phyloP scores from a whole-genome alignment of 2,888 invertebrate species.

The Diarsia rubi region DNA sequence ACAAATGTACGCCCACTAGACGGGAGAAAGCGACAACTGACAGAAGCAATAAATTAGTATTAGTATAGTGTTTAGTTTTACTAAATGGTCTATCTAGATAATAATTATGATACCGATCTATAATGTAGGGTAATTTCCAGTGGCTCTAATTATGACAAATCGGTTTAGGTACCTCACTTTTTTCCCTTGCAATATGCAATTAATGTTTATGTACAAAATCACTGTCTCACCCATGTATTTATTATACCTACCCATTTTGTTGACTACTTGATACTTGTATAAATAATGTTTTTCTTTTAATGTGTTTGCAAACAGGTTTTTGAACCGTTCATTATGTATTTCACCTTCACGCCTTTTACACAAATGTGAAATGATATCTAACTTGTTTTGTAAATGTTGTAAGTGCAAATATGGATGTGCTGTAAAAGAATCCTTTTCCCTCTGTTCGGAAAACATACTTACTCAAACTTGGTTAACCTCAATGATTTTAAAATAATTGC shows the following conservation, averaged over 20 bases:
- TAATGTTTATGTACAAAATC: not conserved
- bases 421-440: not conserved
- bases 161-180: not conserved
- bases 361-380: constrained; percentile 6
- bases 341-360: constrained; percentile 47
- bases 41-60: constrained; percentile 28
- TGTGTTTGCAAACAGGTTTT: constrained; percentile 34
- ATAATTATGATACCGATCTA: not conserved
- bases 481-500: not conserved
- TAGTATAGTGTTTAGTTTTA: constrained; percentile 1
- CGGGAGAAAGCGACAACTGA: constrained; percentile 43
- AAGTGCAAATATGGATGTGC: not conserved
- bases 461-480: not conserved
- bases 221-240: not conserved
- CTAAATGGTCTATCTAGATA: not conserved
- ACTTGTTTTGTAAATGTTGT: not conserved
- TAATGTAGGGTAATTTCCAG: not conserved
- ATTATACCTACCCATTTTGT: not conserved
- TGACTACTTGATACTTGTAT: not conserved
- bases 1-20: constrained; percentile 11
- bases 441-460: not conserved
- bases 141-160: not conserved
- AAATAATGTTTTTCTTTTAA: constrained; percentile 18
- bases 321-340: constrained; percentile 41
- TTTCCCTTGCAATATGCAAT: not conserved